phyloP scores from a whole-genome alignment of 92 coral and sea anemone species.

The Pocillopora grandis region DNA sequence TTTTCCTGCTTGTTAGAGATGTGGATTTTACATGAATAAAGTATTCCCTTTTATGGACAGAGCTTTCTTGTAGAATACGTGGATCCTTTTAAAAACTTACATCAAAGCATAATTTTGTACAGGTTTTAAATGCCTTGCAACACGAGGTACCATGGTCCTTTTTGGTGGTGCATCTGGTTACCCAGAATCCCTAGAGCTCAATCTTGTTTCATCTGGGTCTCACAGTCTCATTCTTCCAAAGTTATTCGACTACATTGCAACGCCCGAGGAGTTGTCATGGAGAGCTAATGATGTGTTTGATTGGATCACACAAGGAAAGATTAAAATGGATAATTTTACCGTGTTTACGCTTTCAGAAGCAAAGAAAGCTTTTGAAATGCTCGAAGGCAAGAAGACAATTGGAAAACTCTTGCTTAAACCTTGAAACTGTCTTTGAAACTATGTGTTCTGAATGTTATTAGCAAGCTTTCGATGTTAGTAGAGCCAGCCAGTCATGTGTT shows the following conservation, averaged over 20 bases:
- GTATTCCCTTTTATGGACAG: not conserved
- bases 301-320: slow-evolving; percentile 45
- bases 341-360: slow-evolving; percentile 43
- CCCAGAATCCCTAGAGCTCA: slow-evolving; percentile 40
- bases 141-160: slow-evolving; percentile 53
- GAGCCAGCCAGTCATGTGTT: too few species aligned
- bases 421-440: not conserved
- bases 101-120: not conserved
- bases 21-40: too few species aligned
- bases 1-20: too few species aligned
- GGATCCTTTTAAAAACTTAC: not conserved
- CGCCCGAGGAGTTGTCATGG: slow-evolving; percentile 22
- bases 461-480: too few species aligned
- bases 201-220: slow-evolving; percentile 23
- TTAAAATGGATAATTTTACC: slow-evolving; percentile 42
- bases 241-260: slow-evolving; percentile 34
- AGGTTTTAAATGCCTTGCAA: slow-evolving; percentile 54
- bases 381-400: slow-evolving; percentile 40
- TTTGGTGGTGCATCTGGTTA: slow-evolving; percentile 60
- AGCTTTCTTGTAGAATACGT: not conserved
- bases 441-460: too few species aligned
- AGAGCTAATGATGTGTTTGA: slow-evolving; percentile 31
- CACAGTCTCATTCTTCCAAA: slow-evolving; percentile 15
- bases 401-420: slow-evolving; percentile 49
- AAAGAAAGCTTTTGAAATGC: slow-evolving; percentile 43